Evolutionary conservation across 2,797 vertebrate species (phyloP).

Genomic region (Myripristis jacobus): DNA sequence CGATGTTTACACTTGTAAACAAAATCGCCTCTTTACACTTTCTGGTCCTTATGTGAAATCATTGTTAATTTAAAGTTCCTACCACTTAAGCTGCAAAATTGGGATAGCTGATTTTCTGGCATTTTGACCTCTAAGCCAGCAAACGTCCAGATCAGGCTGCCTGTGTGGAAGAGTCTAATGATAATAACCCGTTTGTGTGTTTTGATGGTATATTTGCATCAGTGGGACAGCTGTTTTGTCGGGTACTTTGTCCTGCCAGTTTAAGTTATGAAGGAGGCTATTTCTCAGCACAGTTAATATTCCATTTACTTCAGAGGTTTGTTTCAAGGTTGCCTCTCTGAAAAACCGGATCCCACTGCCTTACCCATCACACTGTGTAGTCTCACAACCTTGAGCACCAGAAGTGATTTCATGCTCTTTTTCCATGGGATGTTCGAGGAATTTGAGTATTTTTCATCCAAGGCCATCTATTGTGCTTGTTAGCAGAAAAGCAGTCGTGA

Average conservation of each 20-base stretch:
- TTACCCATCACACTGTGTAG: constrained; percentile 10
- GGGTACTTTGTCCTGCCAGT: background rate
- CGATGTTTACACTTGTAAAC: too few species aligned
- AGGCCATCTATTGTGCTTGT: constrained; percentile 49
- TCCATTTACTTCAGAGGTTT: constrained; percentile 33
- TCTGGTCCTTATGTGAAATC: too few species aligned
- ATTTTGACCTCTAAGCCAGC: too few species aligned
- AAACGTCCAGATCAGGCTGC: too few species aligned
- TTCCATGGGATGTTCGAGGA: constrained; percentile 18
- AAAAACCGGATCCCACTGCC: constrained; percentile 23
- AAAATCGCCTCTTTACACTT: too few species aligned
- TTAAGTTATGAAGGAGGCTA: constrained; percentile 24
- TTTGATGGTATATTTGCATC: too few species aligned
- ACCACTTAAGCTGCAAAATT: too few species aligned
- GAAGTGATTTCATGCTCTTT: constrained; percentile 48
- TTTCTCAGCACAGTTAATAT: constrained; percentile 32
- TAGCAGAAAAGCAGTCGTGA: constrained; percentile 39
- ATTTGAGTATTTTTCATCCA: constrained; percentile 48
- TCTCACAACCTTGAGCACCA: constrained; percentile 51
- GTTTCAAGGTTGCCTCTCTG: constrained; percentile 44
- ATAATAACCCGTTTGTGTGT: constrained; percentile 23
- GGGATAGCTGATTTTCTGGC: too few species aligned
- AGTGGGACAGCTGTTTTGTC: constrained; percentile 13
- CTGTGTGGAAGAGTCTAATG: too few species aligned
- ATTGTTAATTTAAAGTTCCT: too few species aligned